Base-by-base conservation (phyloP, 2,113 vertebrate species). In the Hippoglossus stenolepis region DNA sequence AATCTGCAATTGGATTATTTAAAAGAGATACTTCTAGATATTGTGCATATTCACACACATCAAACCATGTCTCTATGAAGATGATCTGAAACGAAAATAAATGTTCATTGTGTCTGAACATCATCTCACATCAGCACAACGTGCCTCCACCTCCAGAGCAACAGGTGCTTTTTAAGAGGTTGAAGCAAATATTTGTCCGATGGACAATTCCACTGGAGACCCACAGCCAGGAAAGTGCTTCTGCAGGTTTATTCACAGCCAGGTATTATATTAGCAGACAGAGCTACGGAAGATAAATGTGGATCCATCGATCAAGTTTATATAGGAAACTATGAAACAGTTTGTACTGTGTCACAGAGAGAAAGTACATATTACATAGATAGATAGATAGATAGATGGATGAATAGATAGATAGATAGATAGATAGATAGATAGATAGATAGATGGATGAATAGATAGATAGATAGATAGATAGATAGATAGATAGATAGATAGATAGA, bases 91-190 rank as follows among this genome's bases (percentile, higher is more conserved):
- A 43, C 11, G 13, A 12, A 43, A 43, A 13, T 43, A 43, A 51
- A 51, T 20, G 47, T 51, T 5, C 4, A 51, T 9, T 51, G 18
- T 51, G 47, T 49, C 47, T 49, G 47, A 49, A 49, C 45, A 20
- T n/a, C 18, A 21, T 2, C n/a, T 15, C n/a, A 13, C 14, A 21
- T 5, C 47, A 40, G 31, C 54, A 75, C 9, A 51, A 61, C 0
- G 4, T 5, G 35, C 53, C 38, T 17, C 15, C 12, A 62, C 35
- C 28, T 18, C 5, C 0, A 12, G 23, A 23, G 28, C 9, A 15
- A 56, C 69, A 70, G 60, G 28, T 59, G 45, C 0, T 17, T 66
- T 53, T 77, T 24, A n/a, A 65, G 51, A 54, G 51, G 51, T n/a
- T 54, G 20, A n/a, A n/a, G 51, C 18, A 54, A 54, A n/a, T 9